phyloP scores from a whole-genome alignment of 2,888 invertebrate genomes.

The Dryomyza anilis region DNA sequence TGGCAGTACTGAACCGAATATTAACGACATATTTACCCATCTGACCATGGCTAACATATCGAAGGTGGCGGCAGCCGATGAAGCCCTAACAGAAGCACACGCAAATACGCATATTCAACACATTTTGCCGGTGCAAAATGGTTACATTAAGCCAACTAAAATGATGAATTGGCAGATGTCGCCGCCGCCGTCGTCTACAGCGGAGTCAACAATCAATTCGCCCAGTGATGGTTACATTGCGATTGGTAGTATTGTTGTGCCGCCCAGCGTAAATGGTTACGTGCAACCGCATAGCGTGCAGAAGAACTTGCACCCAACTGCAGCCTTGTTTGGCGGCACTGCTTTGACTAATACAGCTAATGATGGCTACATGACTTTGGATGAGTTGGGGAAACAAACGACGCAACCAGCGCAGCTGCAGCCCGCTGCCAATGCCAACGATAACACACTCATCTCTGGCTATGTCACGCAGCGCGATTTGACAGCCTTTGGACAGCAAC shows the following conservation, averaged over 20 bases:
- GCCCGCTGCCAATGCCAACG: slow-evolving; percentile 24
- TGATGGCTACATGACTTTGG: slow-evolving; percentile 46
- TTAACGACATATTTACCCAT: slow-evolving; percentile 13
- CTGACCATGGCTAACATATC: slow-evolving; percentile 1
- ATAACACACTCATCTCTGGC: slow-evolving; percentile 43
- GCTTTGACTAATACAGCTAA: slow-evolving; percentile 37
- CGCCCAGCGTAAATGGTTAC: slow-evolving; percentile 15
- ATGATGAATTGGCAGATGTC: neutral
- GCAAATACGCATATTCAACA: neutral
- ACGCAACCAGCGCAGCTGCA: neutral
- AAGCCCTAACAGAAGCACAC: neutral
- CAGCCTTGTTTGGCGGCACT: slow-evolving; percentile 25
- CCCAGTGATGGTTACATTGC: slow-evolving; percentile 30
- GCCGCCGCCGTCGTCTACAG: slow-evolving; percentile 7
- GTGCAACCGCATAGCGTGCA: slow-evolving; percentile 22
- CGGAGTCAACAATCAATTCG: no score
- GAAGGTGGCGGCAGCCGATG: neutral
- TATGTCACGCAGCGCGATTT: slow-evolving; percentile 54
- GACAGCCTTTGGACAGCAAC: slow-evolving; percentile 45
- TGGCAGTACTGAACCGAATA: neutral
- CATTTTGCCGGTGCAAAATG: slow-evolving; percentile 29
- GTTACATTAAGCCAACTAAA: slow-evolving; percentile 28
- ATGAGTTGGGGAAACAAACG: slow-evolving; percentile 41
- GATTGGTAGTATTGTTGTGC: slow-evolving; percentile 32
- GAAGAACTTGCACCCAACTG: slow-evolving; percentile 25